Evolutionary conservation across 2,113 vertebrate species (phyloP), one percentile per base, ranked within the genome.

Genomic region (Nothoprocta pentlandii): DNA sequence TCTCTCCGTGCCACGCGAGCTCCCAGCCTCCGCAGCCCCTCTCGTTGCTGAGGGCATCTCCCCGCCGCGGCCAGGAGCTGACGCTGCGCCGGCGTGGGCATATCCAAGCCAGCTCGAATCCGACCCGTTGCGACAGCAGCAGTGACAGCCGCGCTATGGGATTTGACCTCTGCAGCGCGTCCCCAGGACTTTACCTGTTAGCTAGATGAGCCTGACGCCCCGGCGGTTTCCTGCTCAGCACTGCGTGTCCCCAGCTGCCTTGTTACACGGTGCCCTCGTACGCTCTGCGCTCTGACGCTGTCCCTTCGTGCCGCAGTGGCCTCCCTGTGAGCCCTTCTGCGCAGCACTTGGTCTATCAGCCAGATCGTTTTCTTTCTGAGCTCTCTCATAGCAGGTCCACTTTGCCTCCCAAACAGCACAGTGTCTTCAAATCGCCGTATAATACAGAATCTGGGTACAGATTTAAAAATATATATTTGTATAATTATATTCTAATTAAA

Each of bases 251-350:
- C 54, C 81, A 20, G 39, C 22, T 21, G 32, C 23, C 74, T 76
- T 46, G 21, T 66, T 85, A 11, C 26, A 14, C 54, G 6, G 16
- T 58, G 54, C 14, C 41, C 75, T 54, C 66, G 54, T 8, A 2
- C 0, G 21, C 53, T 39, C 11, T 1, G 1, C 62, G n/a, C 67
- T 59, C 2, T 0, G 7, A 3, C 2, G 1, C 56, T 28, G 0
- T 8, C 53, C n/a, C 39, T 56, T 53, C 59, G 32, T 58, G n/a
- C 59, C 58, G 30, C 8, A 81, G 53, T 8, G 32, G 56, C 78
- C 67, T 53, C 8, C 2, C 39, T 66, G 12, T 41, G 30, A 22
- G 69, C 7, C 1, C 19, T 66, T 68, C 56, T 67, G 74, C 41
- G 21, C 68, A 39, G 49, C 20, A 25, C 26, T 5, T 49, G 19